A percentile compares a stretch with the other conserved stretches of the same genome.
Conservation (phyloP, 2,113 vertebrate species). For the Stercorarius parasiticus region DNA sequence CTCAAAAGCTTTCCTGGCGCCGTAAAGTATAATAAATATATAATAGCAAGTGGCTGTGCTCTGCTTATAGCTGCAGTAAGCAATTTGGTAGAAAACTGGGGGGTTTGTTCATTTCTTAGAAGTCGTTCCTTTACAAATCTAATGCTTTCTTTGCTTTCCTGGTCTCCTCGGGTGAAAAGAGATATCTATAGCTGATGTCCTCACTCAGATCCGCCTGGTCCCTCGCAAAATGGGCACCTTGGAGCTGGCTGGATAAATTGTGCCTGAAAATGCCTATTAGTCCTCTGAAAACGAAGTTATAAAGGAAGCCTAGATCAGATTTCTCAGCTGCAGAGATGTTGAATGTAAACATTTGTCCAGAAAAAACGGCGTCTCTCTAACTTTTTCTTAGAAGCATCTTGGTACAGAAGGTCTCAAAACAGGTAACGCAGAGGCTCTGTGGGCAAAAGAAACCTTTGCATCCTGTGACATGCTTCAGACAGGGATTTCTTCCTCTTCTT, state of each 20-base stretch:
- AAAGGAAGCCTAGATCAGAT: not conserved
- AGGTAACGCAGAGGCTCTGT: not conserved
- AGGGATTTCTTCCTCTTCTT: not conserved
- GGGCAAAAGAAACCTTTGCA: not conserved
- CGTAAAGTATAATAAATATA: not conserved
- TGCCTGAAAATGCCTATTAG: not conserved
- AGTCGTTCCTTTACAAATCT: not conserved
- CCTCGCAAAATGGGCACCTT: too few species aligned
- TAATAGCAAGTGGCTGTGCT: not conserved
- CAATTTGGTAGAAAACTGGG: not conserved
- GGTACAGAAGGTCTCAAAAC: not conserved
- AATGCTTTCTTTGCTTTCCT: not conserved
- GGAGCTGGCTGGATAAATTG: not conserved
- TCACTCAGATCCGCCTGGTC: not conserved
- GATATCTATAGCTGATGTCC: not conserved
- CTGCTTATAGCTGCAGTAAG: not conserved
- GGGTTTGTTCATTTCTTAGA: not conserved
- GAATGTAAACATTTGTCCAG: not conserved
- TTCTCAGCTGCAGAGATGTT: not conserved
- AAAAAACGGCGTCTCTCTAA: not conserved
- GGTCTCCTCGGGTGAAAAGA: not conserved
- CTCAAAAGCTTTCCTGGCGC: not conserved
- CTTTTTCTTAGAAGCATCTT: not conserved
- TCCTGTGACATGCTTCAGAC: not conserved
- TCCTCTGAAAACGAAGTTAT: not conserved